A percentile compares a stretch with the other conserved stretches of the same genome.
phyloP scores from a whole-genome alignment of 2,113 vertebrate species.

The Rissa tridactyla region DNA sequence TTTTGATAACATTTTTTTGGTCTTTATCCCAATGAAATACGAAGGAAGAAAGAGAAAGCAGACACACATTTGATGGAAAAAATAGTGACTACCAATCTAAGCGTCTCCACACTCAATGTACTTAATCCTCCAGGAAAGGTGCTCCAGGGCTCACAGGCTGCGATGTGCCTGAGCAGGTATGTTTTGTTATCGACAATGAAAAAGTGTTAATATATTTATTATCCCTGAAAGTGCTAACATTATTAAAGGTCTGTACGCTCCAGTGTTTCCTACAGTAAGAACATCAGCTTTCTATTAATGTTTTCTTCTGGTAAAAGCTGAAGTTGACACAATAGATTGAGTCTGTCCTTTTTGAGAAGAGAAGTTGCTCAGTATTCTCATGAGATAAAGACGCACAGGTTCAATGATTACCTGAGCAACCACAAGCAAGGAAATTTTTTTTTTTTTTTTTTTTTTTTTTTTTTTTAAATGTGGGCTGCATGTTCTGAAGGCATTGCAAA shows the following conservation, averaged over 20 bases:
- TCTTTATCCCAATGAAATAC: not conserved
- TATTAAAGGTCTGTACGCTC: not conserved
- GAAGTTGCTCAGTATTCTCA: not conserved
- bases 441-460: not conserved
- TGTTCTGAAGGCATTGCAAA: not conserved
- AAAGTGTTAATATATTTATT: conserved; percentile 41
- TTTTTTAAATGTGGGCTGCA: not conserved
- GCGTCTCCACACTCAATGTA: not conserved
- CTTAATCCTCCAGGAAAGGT: not conserved
- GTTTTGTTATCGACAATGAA: not conserved
- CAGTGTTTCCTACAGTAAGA: not conserved
- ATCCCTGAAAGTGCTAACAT: not conserved
- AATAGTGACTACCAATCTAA: not conserved
- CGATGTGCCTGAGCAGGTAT: not conserved
- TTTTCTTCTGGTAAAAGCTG: not conserved
- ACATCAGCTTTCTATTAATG: not conserved
- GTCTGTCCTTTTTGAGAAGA: not conserved
- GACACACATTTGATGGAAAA: not conserved
- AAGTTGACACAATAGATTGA: not conserved
- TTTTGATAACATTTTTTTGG: not conserved
- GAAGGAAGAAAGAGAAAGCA: not conserved
- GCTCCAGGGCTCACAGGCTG: not conserved
- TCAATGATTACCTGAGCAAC: not conserved
- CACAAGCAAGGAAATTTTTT: not conserved
- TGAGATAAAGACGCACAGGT: not conserved